Evolutionary conservation across 2,797 vertebrate genomes (phyloP).

Genomic region (Anomalospiza imberbis): DNA sequence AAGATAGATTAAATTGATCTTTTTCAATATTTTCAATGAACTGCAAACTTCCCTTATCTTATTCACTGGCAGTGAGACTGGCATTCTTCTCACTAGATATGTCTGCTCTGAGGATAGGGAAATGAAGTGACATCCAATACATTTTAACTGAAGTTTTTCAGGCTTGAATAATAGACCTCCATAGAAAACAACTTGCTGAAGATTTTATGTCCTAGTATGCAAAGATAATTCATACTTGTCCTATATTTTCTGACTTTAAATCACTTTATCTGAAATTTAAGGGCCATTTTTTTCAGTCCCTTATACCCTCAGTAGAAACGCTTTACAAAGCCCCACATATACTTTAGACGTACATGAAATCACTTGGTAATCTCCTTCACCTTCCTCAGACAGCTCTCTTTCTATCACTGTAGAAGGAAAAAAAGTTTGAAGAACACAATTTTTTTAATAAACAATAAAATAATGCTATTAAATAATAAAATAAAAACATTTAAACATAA

Average conservation of each 20-base stretch:
- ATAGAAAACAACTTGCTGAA: neutral
- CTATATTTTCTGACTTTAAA: neutral
- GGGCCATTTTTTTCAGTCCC: neutral
- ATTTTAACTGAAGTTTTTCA: neutral
- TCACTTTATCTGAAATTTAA: neutral
- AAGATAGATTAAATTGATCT: neutral
- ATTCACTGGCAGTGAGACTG: neutral
- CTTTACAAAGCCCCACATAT: neutral
- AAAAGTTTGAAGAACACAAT: neutral
- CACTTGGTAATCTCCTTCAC: neutral
- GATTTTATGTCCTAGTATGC: neutral
- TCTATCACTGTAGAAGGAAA: neutral
- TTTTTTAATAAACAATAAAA: neutral
- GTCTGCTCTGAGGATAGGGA: neutral
- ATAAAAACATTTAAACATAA: fast-evolving
- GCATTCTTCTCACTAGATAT: neutral
- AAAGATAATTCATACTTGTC: neutral
- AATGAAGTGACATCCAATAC: neutral
- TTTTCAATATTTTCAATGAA: neutral
- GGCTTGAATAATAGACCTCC: neutral
- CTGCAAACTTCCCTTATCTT: neutral
- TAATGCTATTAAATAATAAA: neutral
- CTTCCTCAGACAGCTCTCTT: neutral
- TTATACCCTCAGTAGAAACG: neutral
- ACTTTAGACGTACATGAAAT: neutral